A percentile compares a stretch with the other conserved stretches of the same genome.
These are phyloP conservation scores for Ochotona princeps DNA, from an alignment of 2,113 vertebrate genomes.

Conservation along the genomic window DNA sequence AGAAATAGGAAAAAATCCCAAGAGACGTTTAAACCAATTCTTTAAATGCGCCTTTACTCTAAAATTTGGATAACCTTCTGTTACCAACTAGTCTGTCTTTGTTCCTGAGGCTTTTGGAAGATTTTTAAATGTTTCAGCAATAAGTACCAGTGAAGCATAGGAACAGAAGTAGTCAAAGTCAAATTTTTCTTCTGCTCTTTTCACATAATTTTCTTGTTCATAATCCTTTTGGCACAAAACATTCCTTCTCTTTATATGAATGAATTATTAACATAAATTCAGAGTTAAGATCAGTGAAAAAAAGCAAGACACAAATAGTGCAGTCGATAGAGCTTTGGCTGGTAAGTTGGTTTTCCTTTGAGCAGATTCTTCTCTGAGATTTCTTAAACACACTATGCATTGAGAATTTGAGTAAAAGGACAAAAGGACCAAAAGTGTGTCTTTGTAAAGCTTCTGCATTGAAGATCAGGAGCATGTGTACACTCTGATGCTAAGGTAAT, in stretches of 20 bases:
- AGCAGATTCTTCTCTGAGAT: neutral
- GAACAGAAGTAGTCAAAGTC: neutral
- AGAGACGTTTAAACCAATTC: neutral
- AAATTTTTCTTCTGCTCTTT: neutral
- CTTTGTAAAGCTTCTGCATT: neutral
- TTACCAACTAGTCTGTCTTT: neutral
- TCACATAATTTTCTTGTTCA: neutral
- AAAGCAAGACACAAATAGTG: neutral
- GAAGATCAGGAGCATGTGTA: neutral
- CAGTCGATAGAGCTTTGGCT: neutral
- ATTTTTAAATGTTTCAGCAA: neutral
- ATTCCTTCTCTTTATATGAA: neutral
- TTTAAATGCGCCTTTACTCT: neutral
- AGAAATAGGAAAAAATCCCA: constrained; percentile 1
- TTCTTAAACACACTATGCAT: neutral
- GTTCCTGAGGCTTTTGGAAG: neutral
- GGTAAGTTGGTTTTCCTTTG: neutral
- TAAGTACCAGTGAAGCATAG: neutral
- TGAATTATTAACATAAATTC: neutral
- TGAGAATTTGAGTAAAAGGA: neutral
- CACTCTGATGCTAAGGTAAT: neutral
- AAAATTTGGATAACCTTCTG: neutral
- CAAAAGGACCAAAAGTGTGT: neutral
- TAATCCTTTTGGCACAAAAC: neutral
- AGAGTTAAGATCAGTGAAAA: neutral